A percentile compares a stretch with the other conserved stretches of the same genome.
These are phyloP conservation scores for Parauchenoglanis punctatus DNA, from an alignment of 2,797 vertebrate genomes.

Conservation along the genomic window DNA sequence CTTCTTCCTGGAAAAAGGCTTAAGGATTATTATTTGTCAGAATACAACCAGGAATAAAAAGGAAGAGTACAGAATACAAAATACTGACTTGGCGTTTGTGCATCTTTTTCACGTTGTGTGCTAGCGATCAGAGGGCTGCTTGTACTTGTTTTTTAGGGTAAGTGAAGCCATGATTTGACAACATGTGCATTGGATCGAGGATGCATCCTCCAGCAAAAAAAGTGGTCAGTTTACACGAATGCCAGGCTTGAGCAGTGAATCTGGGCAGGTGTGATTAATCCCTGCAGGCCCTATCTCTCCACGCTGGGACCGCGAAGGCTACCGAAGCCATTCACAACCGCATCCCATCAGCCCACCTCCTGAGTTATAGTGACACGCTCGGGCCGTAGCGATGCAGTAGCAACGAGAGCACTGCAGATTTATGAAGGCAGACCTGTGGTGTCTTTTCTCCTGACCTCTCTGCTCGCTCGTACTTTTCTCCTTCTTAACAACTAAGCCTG, in stretches of 20 bases:
- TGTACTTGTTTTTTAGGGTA: not conserved
- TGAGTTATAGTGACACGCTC: conserved; percentile 70
- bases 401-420: conserved; percentile 67
- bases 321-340: conserved; percentile 68
- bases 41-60: not conserved
- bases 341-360: conserved; percentile 69
- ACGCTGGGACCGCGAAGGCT: conserved; percentile 68
- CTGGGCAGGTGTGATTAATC: conserved; percentile 64
- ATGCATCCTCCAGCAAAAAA: not conserved
- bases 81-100: not conserved
- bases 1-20: too few species aligned
- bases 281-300: conserved; percentile 51
- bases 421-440: conserved; percentile 62
- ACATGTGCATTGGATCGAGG: not conserved
- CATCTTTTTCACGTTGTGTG: not conserved
- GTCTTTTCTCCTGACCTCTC: conserved; percentile 58
- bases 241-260: conserved; percentile 22
- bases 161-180: not conserved
- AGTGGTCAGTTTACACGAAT: not conserved
- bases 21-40: not conserved
- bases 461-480: conserved; percentile 40
- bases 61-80: not conserved
- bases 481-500: conserved; percentile 50
- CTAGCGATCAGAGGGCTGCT: not conserved
- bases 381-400: conserved; percentile 68